phyloP scores from a whole-genome alignment of 2,888 invertebrate genomes.

The Lasioglossum villosulum region DNA sequence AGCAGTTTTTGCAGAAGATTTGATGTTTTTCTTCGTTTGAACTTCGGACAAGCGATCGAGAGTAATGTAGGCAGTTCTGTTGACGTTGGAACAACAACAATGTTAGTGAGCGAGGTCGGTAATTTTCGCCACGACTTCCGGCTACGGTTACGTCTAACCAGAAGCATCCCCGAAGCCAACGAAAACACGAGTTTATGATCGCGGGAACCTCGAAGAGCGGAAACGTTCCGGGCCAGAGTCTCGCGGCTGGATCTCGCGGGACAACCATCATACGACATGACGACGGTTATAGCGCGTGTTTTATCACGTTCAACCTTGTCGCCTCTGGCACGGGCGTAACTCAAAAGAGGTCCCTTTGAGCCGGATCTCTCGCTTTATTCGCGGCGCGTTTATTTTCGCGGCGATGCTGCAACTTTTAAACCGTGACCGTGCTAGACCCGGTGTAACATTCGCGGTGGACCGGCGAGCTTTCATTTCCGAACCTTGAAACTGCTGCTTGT shows the following conservation, averaged over 20 bases:
- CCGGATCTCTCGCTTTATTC: slow-evolving; percentile 30
- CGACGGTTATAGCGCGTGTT: slow-evolving; percentile 47
- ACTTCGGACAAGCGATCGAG: neutral
- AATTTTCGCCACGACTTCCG: slow-evolving; percentile 26
- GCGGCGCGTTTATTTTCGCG: slow-evolving; percentile 45
- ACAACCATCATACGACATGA: slow-evolving; percentile 26
- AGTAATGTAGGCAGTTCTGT: neutral
- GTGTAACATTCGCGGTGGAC: neutral
- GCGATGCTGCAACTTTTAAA: slow-evolving; percentile 29
- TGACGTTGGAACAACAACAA: neutral
- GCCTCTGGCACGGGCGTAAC: slow-evolving; percentile 9
- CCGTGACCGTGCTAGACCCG: neutral
- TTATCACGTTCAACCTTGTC: slow-evolving; percentile 48
- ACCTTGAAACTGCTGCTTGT: neutral
- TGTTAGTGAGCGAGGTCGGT: neutral
- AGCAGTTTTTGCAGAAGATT: neutral
- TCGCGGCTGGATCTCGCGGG: slow-evolving; percentile 27
- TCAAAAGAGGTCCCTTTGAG: slow-evolving; percentile 23
- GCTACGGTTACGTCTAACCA: neutral
- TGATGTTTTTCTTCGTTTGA: neutral
- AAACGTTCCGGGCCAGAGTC: neutral
- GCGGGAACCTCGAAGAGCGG: slow-evolving; percentile 7
- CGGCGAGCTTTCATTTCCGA: neutral
- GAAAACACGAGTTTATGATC: slow-evolving; percentile 43
- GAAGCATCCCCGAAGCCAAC: slow-evolving; percentile 33